Evolutionary conservation across 2,888 invertebrate species (phyloP), one percentile per base, ranked within the genome.

Genomic region (Coremacera marginata): DNA sequence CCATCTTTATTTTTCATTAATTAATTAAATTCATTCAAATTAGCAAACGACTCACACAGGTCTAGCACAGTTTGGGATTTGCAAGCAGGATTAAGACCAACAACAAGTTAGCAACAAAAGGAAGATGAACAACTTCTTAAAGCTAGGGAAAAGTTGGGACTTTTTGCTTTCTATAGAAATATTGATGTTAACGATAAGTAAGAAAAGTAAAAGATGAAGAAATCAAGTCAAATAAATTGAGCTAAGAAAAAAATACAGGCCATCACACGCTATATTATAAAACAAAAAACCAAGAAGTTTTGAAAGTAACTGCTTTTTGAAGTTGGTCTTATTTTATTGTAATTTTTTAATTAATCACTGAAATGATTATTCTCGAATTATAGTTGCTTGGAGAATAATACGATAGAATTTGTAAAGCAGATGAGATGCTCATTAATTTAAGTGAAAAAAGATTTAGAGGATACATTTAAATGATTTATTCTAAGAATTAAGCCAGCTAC

Each of bases 1-100:
- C 83, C 83, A 81, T 82, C 84, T 84, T 86, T 83, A 80, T 82
- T 83, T 83, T 77, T 70, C 82, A 83, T 84, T 86, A 84, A 86
- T 86, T 86, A 86, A 86, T 86, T 86, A 83, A 85, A 86, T 85
- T 86, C 84, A 84, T 83, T 85, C 83, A 84, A 86, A 86, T 86
- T 84, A 84, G 82, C 84, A 81, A 81, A 77, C 80, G 79, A 80
- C 9, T 31, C 51, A 14, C 14, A 19, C 9, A 11, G 44, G 4
- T 34, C n/a, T 19, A 8, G 60, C 44, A 60, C 22, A 60, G 27
- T 14, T 60, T 60, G 55, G 22, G 19, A 55, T 27, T 44, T 44
- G 44, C 44, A 11, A 14, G 44, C 44, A 44, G 14, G 44, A 44
- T 44, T 44, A 14, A 44, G 14, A 44, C 44, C 44, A 44, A 44